phyloP scores from a whole-genome alignment of 2,888 invertebrate species.

The Apotomis betuletana region DNA sequence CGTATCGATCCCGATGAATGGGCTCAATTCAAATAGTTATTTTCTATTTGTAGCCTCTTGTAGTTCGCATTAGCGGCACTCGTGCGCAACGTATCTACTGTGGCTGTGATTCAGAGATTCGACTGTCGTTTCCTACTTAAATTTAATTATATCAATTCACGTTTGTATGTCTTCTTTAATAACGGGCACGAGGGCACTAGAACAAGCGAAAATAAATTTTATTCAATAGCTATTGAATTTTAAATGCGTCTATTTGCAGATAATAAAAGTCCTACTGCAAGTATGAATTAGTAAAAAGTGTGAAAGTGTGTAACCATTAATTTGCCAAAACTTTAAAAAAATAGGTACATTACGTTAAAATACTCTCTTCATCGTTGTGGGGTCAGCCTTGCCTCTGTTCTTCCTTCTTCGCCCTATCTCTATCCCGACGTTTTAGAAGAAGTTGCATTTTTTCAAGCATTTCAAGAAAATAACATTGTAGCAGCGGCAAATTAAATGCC shows the following conservation, averaged over 20 bases:
- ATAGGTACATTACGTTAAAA: too few relatives aligned
- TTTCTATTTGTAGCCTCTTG: slow-evolving; percentile 24
- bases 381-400: too few relatives aligned
- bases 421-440: too few relatives aligned
- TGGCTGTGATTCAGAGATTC: slow-evolving; percentile 15
- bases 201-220: neutral
- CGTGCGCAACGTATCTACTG: slow-evolving; percentile 23
- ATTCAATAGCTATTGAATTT: neutral
- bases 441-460: too few relatives aligned
- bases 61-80: slow-evolving; percentile 31
- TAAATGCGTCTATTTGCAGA: neutral
- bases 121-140: slow-evolving; percentile 10
- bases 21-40: slow-evolving; percentile 17
- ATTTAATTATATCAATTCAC: slow-evolving; percentile 9
- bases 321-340: too few relatives aligned
- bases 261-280: neutral
- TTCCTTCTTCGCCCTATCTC: too few relatives aligned
- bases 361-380: too few relatives aligned
- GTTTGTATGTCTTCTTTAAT: neutral
- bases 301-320: too few relatives aligned
- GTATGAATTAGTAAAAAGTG: too few relatives aligned
- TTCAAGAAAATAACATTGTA: too few relatives aligned
- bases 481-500: too few relatives aligned
- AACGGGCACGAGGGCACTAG: neutral
- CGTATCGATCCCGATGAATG: slow-evolving; percentile 26